Evolutionary conservation across 2,113 vertebrate species (phyloP).

Genomic region (Limnothrissa miodon): DNA sequence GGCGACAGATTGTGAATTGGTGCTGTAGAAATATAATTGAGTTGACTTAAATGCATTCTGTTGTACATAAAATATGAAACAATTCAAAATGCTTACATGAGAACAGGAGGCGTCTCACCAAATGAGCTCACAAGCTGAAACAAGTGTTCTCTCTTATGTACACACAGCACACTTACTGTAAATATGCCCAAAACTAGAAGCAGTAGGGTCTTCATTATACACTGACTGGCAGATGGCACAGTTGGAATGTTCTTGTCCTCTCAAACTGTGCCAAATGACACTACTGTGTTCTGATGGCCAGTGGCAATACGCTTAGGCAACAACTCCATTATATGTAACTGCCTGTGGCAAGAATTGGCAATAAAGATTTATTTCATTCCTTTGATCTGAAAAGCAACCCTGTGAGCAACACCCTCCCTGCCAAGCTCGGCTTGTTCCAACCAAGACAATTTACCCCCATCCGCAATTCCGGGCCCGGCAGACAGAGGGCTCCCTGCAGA

Average conservation of each 20-base stretch:
- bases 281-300: not conserved
- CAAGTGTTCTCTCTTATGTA: not conserved
- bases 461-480: not conserved
- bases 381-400: not conserved
- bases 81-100: not conserved
- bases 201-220: not conserved
- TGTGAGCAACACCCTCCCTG: not conserved
- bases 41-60: too few species aligned
- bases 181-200: not conserved
- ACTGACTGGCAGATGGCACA: not conserved
- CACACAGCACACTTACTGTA: too few species aligned
- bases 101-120: not conserved
- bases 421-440: not conserved
- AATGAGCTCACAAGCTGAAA: not conserved
- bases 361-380: not conserved
- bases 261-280: not conserved
- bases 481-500: not conserved
- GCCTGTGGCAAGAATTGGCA: not conserved
- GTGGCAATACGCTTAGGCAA: not conserved
- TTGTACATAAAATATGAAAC: too few species aligned
- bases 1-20: too few species aligned
- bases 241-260: too few species aligned
- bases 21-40: too few species aligned
- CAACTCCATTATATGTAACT: not conserved
- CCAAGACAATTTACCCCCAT: not conserved